A percentile compares a stretch with the other conserved stretches of the same genome.
Conservation (phyloP, 2,113 vertebrate species). For the Mixornis gularis region DNA sequence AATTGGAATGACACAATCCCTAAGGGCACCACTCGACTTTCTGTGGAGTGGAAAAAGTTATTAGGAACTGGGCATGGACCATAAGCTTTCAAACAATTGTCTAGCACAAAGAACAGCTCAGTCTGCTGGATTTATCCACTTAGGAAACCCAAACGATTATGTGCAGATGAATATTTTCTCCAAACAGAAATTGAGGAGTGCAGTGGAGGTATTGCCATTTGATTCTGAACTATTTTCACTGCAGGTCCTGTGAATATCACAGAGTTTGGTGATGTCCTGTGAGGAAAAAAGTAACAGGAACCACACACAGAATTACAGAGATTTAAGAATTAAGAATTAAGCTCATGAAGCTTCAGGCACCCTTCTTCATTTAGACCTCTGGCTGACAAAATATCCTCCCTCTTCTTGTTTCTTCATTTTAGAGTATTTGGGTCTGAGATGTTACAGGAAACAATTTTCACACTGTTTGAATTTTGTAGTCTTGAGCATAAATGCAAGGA, state of each 20-base stretch:
- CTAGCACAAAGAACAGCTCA: not conserved
- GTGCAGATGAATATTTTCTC: not conserved
- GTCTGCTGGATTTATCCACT: not conserved
- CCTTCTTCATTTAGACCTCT: not conserved
- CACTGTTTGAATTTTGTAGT: not conserved
- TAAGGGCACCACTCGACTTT: not conserved
- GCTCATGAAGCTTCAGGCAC: not conserved
- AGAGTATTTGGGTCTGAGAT: not conserved
- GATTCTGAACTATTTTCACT: not conserved
- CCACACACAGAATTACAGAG: not conserved
- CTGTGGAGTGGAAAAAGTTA: constrained; percentile 8
- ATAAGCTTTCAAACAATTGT: constrained; percentile 9
- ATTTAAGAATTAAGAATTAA: not conserved
- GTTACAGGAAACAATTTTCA: not conserved
- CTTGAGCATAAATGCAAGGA: not conserved
- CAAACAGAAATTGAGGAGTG: not conserved
- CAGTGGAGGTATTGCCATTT: not conserved
- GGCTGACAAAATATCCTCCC: not conserved
- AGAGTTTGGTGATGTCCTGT: not conserved
- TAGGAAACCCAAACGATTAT: not conserved
- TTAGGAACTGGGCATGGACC: constrained; percentile 2
- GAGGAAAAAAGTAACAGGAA: not conserved
- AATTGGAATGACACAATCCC: not conserved
- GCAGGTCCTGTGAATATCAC: not conserved
- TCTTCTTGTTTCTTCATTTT: not conserved